Evolutionary conservation across 1,140 invertebrate genomes (phyloP).

Genomic region (Leptinotarsa defecta): DNA sequence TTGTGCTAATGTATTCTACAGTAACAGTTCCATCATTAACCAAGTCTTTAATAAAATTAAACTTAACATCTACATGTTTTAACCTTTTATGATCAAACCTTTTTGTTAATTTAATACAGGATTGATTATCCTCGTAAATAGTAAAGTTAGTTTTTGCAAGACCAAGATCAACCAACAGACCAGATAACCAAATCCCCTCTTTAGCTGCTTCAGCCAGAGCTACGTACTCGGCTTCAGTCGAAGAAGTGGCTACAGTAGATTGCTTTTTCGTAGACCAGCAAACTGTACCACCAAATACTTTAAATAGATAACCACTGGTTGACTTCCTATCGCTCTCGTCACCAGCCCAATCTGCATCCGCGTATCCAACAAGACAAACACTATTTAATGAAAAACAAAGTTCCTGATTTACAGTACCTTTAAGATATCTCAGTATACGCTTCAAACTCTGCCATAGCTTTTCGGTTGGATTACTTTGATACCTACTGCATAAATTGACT

Average conservation of each 20-base stretch:
- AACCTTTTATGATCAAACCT: neutral
- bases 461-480: slow-evolving; percentile 12
- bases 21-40: neutral
- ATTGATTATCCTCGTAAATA: slow-evolving; percentile 11
- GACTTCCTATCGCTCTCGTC: slow-evolving; percentile 47
- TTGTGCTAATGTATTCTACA: neutral
- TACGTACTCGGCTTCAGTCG: slow-evolving; percentile 23
- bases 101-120: slow-evolving; percentile 7
- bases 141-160: slow-evolving; percentile 21
- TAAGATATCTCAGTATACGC: slow-evolving; percentile 1
- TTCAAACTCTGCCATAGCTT: neutral
- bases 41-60: neutral
- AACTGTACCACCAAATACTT: slow-evolving; percentile 42
- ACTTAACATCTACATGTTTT: neutral
- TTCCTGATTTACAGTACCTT: neutral
- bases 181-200: slow-evolving; percentile 24
- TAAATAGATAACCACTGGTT: slow-evolving; percentile 43
- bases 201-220: slow-evolving; percentile 60
- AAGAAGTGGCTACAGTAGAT: slow-evolving; percentile 30
- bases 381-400: neutral
- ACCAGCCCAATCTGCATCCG: slow-evolving; percentile 56
- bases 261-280: slow-evolving; percentile 38
- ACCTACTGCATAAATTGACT: slow-evolving; percentile 1
- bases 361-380: slow-evolving; percentile 40
- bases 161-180: slow-evolving; percentile 19